phyloP scores from a whole-genome alignment of 2,113 vertebrate species.

The Nannospalax galili region DNA sequence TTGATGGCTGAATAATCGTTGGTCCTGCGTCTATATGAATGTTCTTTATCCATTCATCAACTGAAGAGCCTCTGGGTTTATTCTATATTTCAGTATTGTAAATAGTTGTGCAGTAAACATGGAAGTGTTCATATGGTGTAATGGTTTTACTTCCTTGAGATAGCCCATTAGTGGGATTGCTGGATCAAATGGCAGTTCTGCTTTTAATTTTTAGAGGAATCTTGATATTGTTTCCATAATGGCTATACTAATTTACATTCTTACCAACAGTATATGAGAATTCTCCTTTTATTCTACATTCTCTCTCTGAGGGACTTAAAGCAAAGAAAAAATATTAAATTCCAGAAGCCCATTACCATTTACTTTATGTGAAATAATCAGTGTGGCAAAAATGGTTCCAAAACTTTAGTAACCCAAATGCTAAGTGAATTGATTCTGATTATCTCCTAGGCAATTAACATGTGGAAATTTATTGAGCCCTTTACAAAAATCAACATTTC shows the following conservation, averaged over 20 bases:
- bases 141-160: neutral
- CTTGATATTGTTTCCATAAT: neutral
- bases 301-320: neutral
- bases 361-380: conserved; percentile 36
- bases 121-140: neutral
- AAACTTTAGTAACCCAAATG: conserved; percentile 33
- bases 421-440: neutral
- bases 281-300: conserved; percentile 13
- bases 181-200: neutral
- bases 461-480: neutral
- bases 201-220: neutral
- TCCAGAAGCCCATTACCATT: conserved; percentile 24
- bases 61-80: neutral
- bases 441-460: neutral
- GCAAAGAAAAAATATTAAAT: conserved; percentile 14
- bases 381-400: neutral
- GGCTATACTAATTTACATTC: neutral
- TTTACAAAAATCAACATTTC: neutral
- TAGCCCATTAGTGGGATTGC: neutral
- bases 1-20: neutral
- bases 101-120: neutral
- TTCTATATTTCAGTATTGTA: neutral
- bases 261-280: neutral
- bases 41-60: neutral
- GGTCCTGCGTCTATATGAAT: neutral